A percentile compares a stretch with the other conserved stretches of the same genome.
These are phyloP conservation scores for Anser cygnoides DNA, from an alignment of 2,113 vertebrate species.

Conservation along the genomic window DNA sequence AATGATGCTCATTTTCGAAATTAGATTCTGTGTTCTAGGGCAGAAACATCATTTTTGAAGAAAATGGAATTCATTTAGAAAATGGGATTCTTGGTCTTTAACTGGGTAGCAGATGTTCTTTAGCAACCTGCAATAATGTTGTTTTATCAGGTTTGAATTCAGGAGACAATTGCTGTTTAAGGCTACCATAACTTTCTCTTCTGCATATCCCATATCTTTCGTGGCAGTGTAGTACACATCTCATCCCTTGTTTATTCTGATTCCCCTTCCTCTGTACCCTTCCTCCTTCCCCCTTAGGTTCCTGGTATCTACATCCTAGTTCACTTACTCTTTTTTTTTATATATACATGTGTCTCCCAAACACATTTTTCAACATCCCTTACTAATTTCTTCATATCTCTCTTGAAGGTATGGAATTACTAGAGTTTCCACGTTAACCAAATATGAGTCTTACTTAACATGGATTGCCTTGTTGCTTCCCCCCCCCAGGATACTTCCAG, in stretches of 20 bases:
- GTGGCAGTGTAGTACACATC: background rate
- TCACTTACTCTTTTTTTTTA: background rate
- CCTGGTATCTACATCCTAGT: background rate
- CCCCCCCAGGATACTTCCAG: background rate
- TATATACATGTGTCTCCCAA: background rate
- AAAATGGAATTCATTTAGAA: background rate
- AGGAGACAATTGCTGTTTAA: background rate
- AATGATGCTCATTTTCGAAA: background rate
- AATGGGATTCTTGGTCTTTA: background rate
- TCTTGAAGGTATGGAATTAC: background rate
- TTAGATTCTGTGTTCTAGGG: background rate
- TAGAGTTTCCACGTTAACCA: background rate
- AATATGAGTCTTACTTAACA: background rate
- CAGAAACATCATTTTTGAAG: background rate
- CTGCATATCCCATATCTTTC: background rate
- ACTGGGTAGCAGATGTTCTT: background rate
- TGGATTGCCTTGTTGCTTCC: background rate
- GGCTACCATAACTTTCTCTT: background rate
- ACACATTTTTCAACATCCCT: background rate
- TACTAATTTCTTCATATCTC: background rate
- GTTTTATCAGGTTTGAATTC: background rate
- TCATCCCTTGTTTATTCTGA: background rate
- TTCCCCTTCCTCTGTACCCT: background rate
- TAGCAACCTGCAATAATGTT: background rate
- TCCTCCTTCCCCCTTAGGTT: background rate